Evolutionary conservation across 2,113 vertebrate genomes (phyloP), one percentile per base, ranked within the genome.

Genomic region (Spilogale gracilis): DNA sequence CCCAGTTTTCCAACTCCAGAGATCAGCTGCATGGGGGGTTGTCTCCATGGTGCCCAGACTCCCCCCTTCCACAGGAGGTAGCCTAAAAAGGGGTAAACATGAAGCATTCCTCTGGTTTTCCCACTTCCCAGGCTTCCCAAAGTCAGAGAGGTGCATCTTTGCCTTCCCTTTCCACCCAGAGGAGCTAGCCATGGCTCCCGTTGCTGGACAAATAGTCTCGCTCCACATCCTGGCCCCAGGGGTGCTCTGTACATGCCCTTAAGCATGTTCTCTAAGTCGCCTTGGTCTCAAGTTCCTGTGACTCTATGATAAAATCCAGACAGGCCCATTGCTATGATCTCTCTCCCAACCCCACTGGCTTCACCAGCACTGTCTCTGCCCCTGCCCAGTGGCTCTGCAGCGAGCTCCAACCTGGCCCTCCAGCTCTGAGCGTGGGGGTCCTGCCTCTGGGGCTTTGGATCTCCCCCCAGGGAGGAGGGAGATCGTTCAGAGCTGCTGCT

Each of bases 1-100:
- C 52, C 61, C 80, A n/a, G n/a, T 45, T 56, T 27, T 67, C 25
- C 20, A 54, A 14, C 54, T 45, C 43, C 54, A 10, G 20, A 48
- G 67, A 27, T 38, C 76, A 16, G 43, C 67, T 74, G 91, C 5
- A 0, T 32, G 52, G 71, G 50, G 58, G 16, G 32, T 52, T 58
- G 88, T 90, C 92, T 82, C 96, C 58, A 52, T 20, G 85, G 78
- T 88, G 54, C 81, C 58, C 73, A 69, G 81, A 73, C 50, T 5
- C 14, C 20, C 50, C 30, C 8, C 60, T 69, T 27, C 21, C 48
- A 56, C 25, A 27, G 74, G 58, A 80, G 58, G 74, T 4, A 25
- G 45, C 27, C 65, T n/a, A 21, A 18, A 58, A 67, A 95, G 67
- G 63, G 56, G 48, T 30, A 20, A 63, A 63, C 43, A 0, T 1